Evolutionary conservation across 1,140 invertebrate species (phyloP), one percentile per base, ranked within the genome.

Genomic region (Zophobas atratus): DNA sequence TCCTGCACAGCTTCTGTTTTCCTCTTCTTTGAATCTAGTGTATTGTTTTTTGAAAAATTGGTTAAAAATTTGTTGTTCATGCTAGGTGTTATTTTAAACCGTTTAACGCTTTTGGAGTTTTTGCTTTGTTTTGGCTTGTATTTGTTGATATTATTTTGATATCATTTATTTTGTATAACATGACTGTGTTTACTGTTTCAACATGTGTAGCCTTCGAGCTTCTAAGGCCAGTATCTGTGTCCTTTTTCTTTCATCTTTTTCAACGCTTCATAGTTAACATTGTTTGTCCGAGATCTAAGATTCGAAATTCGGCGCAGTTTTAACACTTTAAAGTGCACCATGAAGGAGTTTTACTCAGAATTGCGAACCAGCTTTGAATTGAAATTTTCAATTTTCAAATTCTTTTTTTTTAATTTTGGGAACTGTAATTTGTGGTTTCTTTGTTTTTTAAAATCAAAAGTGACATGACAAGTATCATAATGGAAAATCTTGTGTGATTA

Each of bases 31-130:
- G n/a, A 33, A 70, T 20, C 20, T 20, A 20, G 20, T 20, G 20
- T 20, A n/a, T 70, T 35, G 34, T 36, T 60, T 60, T 60, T 20
- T 20, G 2, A 34, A 60, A 60, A 60, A 38, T 60, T 72, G 48
- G 76, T 77, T 55, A 75, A 73, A 63, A 78, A 73, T 80, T 77
- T 80, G 51, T 75, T 71, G 79, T 82, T 83, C 81, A 81, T 83
- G 81, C 79, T 81, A 82, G 79, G 77, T 81, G 79, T 81, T 80
- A 79, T 79, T 57, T 56, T 56, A 46, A 76, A 33, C 38, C 60
- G 56, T 55, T 20, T 73, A 67, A 75, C 74, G 41, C 39, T 80
- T 63, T 36, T 77, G 39, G 56, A 55, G 75, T 75, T 60, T 77
- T 74, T 36, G 41, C 53, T 72, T 72, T 72, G 72, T 57, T 53